Base-by-base conservation (phyloP, 2,888 invertebrate species). In the Melitaea athalia region DNA sequence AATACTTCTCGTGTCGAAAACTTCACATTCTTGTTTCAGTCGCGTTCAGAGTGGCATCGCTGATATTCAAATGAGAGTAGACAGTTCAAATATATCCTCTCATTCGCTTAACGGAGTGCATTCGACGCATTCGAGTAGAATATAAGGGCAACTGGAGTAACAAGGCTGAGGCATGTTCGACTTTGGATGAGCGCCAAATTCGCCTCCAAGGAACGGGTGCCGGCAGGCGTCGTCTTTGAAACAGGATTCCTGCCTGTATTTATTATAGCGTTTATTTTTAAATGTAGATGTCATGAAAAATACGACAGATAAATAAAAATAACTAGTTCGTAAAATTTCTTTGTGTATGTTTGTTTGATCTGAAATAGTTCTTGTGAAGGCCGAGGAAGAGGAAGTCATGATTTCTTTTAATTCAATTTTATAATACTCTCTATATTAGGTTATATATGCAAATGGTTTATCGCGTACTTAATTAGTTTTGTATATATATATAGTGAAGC, bases 51-150 rank as follows among this genome's bases (percentile, higher is more conserved):
- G 53, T n/a, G 33, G 38, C 50, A 59, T 24, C 42, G 47, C 53
- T 60, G 33, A 57, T 66, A 69, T 67, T 60, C 59, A 67, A 69
- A 59, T 59, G 50, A 67, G 60, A 49, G 50, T 31, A 61, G 59
- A 17, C 63, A 38, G 68, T 64, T 64, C 67, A 71, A 72, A 71
- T 69, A 72, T 62, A 64, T 68, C 68, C 59, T 69, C 66, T 62
- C 65, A 66, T 57, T 67, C 67, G 50, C 71, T 76, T 61, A 67
- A 67, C 66, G 65, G 33, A 68, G 61, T 68, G 53, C 69, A 64
- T 73, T 73, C 67, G 72, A 71, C 64, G 74, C 72, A 71, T 68
- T 67, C 63, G 70, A 66, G 67, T 62, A 64, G 67, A 68, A 71
- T 69, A 63, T 65, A 64, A 61, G 52, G 69, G 68, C 66, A 61